Base-by-base conservation (phyloP, 2,888 invertebrate species). In the Epinotia nisella region DNA sequence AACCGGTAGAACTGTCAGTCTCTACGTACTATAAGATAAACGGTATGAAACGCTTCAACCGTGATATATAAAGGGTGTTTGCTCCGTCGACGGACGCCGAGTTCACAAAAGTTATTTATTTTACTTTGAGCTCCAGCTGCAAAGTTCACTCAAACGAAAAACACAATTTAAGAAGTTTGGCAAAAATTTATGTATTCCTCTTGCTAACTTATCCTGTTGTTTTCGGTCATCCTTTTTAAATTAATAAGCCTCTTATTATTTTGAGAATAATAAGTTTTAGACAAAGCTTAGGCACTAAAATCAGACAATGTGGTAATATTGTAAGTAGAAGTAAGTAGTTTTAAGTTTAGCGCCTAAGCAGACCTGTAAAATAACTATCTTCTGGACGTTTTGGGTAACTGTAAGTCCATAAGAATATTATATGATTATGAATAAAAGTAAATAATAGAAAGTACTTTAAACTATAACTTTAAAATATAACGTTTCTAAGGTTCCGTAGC, bases 81-180 rank as follows among this genome's bases (percentile, higher is more conserved):
- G 76, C 53, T 74, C 76, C 75, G 70, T 66, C 78, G 76, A 81
- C 79, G 79, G 78, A 78, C 78, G 78, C 78, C 76, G 80, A 80
- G 79, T 82, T 81, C 75, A 75, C 67, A 71, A 78, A 81, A 82
- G 78, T 82, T 82, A 79, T 81, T 80, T 79, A 79, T 80, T 80
- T 78, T 77, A 75, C 72, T 71, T 70, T 61, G 72, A 76, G 70
- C 77, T 70, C 77, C 80, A 78, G 80, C 76, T 79, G 78, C 75
- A 70, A 78, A 79, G 82, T 78, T 80, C 79, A 82, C 77, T 84
- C 82, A 81, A 80, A 82, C 81, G 82, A 81, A 82, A 85, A 83
- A 84, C 82, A 85, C 81, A 83, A 84, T 86, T 85, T 82, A 78
- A 82, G 79, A 83, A 84, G 84, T 80, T 83, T 79, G 75, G 74